These are phyloP conservation scores for Agelas oroides DNA, from an alignment of 37 sponge, comb jelly and placozoan species.

Conservation along the genomic window DNA sequence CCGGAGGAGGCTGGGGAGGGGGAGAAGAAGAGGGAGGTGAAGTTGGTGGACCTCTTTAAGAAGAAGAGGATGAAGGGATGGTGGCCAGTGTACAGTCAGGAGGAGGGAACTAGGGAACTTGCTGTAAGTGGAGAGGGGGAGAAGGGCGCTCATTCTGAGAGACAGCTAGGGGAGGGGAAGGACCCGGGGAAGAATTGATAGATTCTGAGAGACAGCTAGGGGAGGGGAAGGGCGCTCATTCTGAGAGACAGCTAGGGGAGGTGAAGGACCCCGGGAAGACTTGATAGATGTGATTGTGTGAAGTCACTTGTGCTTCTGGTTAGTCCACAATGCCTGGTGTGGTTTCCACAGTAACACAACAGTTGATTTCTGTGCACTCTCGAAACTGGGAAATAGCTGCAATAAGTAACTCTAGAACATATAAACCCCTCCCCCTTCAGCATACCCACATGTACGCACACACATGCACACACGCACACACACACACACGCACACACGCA, in stretches of 20 bases:
- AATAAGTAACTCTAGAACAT: too few relatives aligned
- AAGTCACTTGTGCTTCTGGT: too few relatives aligned
- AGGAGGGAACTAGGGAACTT: constrained; percentile 3
- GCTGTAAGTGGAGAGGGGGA: neutral
- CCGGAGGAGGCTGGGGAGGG: constrained; percentile 42
- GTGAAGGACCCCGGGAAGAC: too few relatives aligned
- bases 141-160: neutral
- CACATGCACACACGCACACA: too few relatives aligned
- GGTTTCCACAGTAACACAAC: too few relatives aligned
- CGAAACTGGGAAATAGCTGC: too few relatives aligned
- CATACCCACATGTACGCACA: too few relatives aligned
- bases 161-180: neutral
- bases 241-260: neutral
- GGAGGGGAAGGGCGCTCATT: neutral
- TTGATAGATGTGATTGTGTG: neutral
- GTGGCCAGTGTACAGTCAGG: constrained; percentile 80
- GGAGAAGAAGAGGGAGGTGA: constrained; percentile 18
- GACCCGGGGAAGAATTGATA: too few relatives aligned
- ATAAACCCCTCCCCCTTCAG: too few relatives aligned
- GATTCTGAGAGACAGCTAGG: neutral
- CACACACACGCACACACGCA: neutral
- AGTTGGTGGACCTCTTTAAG: constrained; percentile 77
- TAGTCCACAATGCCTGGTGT: too few relatives aligned
- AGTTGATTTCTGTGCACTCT: too few relatives aligned
- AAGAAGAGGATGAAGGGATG: constrained; percentile 77